phyloP scores from a whole-genome alignment of 2,797 vertebrate species.

The Platalea minor region DNA sequence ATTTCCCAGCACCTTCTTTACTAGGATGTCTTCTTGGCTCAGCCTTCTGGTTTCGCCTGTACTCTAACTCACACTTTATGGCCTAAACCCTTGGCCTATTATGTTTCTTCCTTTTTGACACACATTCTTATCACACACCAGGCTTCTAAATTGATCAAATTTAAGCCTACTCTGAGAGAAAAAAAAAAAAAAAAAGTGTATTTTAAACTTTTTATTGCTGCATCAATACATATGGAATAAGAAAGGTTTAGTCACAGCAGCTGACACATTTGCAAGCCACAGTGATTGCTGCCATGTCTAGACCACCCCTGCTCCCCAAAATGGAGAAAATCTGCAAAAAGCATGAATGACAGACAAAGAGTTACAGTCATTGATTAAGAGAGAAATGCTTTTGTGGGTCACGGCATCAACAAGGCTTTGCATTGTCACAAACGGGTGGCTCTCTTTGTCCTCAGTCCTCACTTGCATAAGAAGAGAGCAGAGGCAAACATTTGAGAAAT shows the following conservation, averaged over 20 bases:
- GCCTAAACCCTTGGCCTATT: background rate
- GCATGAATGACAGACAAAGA: background rate
- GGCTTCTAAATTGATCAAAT: background rate
- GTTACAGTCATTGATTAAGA: background rate
- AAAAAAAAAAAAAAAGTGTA: too few species aligned
- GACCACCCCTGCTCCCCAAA: background rate
- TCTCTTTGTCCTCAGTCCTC: background rate
- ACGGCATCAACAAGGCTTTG: background rate
- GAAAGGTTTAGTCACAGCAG: background rate
- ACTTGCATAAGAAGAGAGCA: background rate
- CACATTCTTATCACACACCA: background rate
- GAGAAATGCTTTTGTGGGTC: background rate
- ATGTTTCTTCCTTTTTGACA: background rate
- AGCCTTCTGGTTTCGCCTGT: background rate
- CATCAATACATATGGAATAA: background rate
- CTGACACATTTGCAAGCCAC: background rate
- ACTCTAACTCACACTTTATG: background rate
- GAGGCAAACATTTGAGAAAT: background rate
- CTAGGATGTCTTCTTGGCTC: background rate
- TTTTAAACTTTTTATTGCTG: background rate
- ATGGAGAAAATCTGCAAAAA: background rate
- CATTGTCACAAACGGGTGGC: fast-evolving
- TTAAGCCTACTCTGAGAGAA: background rate
- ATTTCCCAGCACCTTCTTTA: background rate
- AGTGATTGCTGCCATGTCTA: background rate